Evolutionary conservation across 2,797 vertebrate species (phyloP), one percentile per base, ranked within the genome.

Genomic region (Oceanodroma leucorhoa): DNA sequence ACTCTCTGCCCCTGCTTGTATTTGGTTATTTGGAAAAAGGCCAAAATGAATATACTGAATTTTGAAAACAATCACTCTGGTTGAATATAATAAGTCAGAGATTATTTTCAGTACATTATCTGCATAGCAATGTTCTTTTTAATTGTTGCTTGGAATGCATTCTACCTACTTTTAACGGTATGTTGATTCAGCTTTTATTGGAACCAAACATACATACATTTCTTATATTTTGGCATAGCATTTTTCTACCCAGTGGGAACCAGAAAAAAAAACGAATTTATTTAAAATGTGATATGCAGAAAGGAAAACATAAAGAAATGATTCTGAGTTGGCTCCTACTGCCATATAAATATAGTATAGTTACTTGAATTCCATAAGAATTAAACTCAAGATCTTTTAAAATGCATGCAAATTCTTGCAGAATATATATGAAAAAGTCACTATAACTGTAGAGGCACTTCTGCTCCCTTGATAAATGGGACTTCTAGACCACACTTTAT

Each of bases 391-490:
- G 97, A 97, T 98, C 94, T 98, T 97, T 98, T 97, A 96, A 98
- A 98, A 98, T 98, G 91, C 97, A 98, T 98, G 98, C 98, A 98
- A 98, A 98, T 98, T 97, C 94, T 97, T 98, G 97, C 97, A 97
- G 98, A 97, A 97, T 98, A 97, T 97, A 98, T 98, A 98, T 98
- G 98, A 98, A 98, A 98, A 98, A 98, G 92, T 97, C 97, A 93
- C 97, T 96, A 32, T 97, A 97, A 96, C 96, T 93, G 97, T 96
- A 84, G 95, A 97, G 97, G 94, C 97, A 97, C 92, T 97, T 97
- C 87, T 92, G 60, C 96, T 98, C 97, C 97, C 96, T 98, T 98
- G 98, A 98, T 98, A 98, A 98, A 98, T 98, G 97, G 97, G 91
- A 94, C 95, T 97, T 97, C 96, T 97, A 98, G 97, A 98, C 97